Evolutionary conservation across 2,113 vertebrate genomes (phyloP).

Genomic region (Struthio camelus): DNA sequence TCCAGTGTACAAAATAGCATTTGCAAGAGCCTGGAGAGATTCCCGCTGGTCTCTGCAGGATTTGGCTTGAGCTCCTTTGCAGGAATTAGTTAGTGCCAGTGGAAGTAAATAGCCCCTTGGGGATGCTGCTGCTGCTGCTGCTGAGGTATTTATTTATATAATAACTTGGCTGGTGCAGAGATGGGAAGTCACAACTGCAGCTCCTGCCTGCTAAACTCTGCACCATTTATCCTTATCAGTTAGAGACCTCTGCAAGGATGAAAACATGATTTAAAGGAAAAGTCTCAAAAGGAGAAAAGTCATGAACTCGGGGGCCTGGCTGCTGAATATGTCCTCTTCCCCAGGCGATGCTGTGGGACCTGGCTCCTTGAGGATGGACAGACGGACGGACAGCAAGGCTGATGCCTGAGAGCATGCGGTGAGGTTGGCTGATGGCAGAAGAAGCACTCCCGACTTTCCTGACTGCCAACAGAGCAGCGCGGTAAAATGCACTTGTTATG

Average conservation of each 20-base stretch:
- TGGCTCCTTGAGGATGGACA: too few species aligned
- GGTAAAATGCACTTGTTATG: neutral
- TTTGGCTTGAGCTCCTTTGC: constrained; percentile 56
- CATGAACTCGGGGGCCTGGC: neutral
- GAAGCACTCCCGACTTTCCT: neutral
- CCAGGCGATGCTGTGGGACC: neutral
- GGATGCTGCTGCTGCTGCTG: neutral
- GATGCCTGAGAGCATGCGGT: neutral
- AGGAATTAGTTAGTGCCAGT: constrained; percentile 38
- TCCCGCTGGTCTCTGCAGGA: constrained; percentile 26
- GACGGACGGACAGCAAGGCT: neutral
- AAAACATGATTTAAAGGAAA: neutral
- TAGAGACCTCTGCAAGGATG: neutral
- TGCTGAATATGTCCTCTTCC: neutral
- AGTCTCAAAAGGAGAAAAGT: neutral
- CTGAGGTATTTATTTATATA: constrained; percentile 52
- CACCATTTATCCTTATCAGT: neutral
- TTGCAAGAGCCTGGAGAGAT: constrained; percentile 35
- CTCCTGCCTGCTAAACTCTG: neutral
- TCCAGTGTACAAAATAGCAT: constrained; percentile 1
- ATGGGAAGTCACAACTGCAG: neutral
- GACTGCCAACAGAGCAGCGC: neutral
- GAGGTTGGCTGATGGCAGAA: neutral
- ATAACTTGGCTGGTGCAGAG: constrained; percentile 27
- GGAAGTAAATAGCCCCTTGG: constrained; percentile 29